Percentiles rank a stretch among this genome's conserved stretches.
phyloP scores from a whole-genome alignment of 2,113 vertebrate species.

The Lagopus muta region DNA sequence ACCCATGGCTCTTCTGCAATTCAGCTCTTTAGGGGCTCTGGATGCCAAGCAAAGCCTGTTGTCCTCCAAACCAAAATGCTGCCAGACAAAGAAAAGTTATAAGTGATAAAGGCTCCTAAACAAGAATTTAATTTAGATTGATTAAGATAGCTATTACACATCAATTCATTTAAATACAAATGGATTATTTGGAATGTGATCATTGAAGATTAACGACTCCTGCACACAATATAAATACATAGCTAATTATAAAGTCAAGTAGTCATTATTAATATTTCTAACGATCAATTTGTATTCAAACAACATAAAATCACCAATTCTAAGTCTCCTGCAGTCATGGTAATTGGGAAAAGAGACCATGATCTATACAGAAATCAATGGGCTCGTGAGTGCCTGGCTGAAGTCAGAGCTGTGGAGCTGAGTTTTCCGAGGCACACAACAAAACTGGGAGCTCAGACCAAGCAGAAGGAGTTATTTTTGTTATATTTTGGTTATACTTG shows the following conservation, averaged over 20 bases:
- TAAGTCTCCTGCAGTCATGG: background rate
- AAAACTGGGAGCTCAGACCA: background rate
- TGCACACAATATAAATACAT: constrained; percentile 21
- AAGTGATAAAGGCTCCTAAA: background rate
- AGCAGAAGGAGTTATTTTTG: background rate
- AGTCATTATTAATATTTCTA: constrained; percentile 59
- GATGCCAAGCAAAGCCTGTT: background rate
- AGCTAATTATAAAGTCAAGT: constrained; percentile 62
- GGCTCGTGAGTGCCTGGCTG: background rate
- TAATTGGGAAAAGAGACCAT: constrained; percentile 32
- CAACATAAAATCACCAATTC: constrained; percentile 53
- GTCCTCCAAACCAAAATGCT: background rate
- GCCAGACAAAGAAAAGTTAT: background rate
- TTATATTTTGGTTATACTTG: too few relatives aligned
- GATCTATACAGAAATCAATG: constrained; percentile 10
- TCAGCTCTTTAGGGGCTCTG: background rate
- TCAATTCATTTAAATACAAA: constrained; percentile 56
- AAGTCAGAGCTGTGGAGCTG: background rate
- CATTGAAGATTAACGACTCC: constrained; percentile 49
- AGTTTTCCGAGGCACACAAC: background rate
- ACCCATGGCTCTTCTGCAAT: background rate
- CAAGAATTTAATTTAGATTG: constrained; percentile 38
- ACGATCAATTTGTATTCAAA: constrained; percentile 57
- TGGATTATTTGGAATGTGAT: constrained; percentile 56
- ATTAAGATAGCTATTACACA: constrained; percentile 15